Base-by-base conservation (phyloP, 2,888 invertebrate genomes). In the Lasioglossum vierecki region DNA sequence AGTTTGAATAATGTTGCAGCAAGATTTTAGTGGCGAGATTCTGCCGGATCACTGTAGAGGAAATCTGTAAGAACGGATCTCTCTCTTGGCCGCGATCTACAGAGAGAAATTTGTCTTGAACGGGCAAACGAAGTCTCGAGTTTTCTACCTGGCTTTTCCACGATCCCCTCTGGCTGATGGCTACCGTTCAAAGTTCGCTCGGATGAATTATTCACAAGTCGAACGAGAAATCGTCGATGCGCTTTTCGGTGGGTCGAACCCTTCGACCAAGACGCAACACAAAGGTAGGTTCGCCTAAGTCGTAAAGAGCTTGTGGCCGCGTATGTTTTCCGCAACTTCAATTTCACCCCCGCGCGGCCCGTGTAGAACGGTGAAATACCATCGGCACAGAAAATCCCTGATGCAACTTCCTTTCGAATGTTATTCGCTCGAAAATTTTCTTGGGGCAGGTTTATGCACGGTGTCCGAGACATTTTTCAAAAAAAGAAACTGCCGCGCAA, bases 121-220 rank as follows among this genome's bases (percentile, higher is more conserved):
- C 22, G n/a, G 26, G 35, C 35, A 60, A 82, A 30, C 80, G 57
- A 39, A 6, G 26, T 8, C 22, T 22, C 22, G 53, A 22, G 6
- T 22, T 49, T 49, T 49, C 49, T 49, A 49, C 18, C 18, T 49
- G 49, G 70, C 57, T 53, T 22, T 35, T 46, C 15, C 35, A 5
- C 26, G 60, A 60, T 26, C 26, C 60, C 60, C 26, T 26, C 60
- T 60, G 13, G 1, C 26, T 26, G 60, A 49, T 30, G 26, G 13
- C 46, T 78, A 60, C 71, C 80, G 44, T 82, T 26, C 66, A 49
- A 79, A 76, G 11, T 82, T 82, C 44, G 13, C 22, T 11, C 63
- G 41, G 41, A 85, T 88, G 80, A 83, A 82, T 83, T 72, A 88
- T 88, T 88, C 87, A 86, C 70, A 15, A 44, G 60, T 44, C 74